Conservation (phyloP, 2,888 invertebrate species). For the Chesias legatella region DNA sequence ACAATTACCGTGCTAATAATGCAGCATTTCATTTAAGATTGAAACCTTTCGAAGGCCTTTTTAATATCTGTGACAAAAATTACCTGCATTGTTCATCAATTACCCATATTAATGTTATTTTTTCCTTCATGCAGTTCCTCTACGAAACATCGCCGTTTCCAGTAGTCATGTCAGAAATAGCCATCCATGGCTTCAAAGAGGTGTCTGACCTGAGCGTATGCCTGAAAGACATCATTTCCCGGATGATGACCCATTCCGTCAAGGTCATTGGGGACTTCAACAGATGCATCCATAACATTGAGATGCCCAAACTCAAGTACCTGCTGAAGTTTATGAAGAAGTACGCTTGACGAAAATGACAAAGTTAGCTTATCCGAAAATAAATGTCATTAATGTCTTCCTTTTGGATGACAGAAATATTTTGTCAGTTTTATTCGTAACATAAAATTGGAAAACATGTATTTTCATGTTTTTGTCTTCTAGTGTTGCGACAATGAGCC, state of each 20-base stretch:
- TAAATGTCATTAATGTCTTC: no score
- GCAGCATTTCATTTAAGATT: no score
- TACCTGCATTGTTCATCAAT: no score
- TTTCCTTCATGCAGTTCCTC: constrained; percentile 65
- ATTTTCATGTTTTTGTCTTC: no score
- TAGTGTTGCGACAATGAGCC: no score
- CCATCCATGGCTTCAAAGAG: constrained; percentile 74
- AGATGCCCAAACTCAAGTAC: constrained; percentile 75
- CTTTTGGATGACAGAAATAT: no score
- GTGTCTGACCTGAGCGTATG: constrained; percentile 73
- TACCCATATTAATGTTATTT: background rate
- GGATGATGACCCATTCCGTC: constrained; percentile 76
- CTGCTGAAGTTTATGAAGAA: constrained; percentile 75
- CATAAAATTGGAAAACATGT: no score
- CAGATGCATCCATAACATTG: constrained; percentile 73
- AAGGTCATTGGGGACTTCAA: constrained; percentile 76
- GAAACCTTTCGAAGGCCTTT: no score
- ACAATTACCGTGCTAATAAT: no score
- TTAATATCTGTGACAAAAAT: no score
- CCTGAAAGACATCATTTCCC: constrained; percentile 70
- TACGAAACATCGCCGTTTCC: constrained; percentile 75
- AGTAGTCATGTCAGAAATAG: constrained; percentile 74
- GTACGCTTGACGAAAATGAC: constrained; percentile 51
- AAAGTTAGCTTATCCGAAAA: no score
- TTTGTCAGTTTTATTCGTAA: no score